These are phyloP conservation scores for Apodemus speciosus DNA, from an alignment of 2,113 vertebrate species.

Conservation along the genomic window DNA sequence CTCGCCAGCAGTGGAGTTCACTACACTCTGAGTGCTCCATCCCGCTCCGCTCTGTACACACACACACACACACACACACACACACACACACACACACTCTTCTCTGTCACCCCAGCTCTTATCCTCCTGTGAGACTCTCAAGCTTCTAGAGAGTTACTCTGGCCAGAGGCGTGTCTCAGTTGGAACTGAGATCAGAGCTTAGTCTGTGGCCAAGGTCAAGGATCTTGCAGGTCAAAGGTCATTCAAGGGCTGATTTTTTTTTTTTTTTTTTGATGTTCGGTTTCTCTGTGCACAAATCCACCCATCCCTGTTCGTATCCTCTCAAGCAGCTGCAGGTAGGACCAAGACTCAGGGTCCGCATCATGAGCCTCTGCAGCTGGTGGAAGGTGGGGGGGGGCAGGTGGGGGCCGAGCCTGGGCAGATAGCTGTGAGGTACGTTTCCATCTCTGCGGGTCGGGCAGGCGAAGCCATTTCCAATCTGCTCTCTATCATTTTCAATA, in stretches of 20 bases:
- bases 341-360: conserved; percentile 13
- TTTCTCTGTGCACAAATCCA: conserved; percentile 32
- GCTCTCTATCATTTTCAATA: conserved; percentile 99
- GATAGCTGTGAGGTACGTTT: conserved; percentile 91
- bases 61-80: neutral
- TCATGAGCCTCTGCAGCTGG: conserved; percentile 47
- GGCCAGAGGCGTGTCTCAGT: conserved; percentile 47
- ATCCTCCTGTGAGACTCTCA: neutral
- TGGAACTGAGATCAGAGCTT: conserved; percentile 7
- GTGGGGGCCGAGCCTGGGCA: conserved; percentile 80
- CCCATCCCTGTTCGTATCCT: neutral
- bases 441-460: conserved; percentile 94
- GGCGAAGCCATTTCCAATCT: conserved; percentile 99
- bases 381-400: conserved; percentile 39
- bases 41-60: too few relatives aligned
- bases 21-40: neutral
- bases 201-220: conserved; percentile 63
- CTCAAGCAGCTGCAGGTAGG: conserved; percentile 37
- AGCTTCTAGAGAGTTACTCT: neutral
- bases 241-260: conserved; percentile 1
- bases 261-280: too few relatives aligned
- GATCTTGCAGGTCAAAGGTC: conserved; percentile 41
- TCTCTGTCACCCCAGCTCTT: too few relatives aligned
- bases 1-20: neutral
- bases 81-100: neutral